Conservation (phyloP, 1,140 invertebrate species). For the Caenorhabditis tropicalis region DNA sequence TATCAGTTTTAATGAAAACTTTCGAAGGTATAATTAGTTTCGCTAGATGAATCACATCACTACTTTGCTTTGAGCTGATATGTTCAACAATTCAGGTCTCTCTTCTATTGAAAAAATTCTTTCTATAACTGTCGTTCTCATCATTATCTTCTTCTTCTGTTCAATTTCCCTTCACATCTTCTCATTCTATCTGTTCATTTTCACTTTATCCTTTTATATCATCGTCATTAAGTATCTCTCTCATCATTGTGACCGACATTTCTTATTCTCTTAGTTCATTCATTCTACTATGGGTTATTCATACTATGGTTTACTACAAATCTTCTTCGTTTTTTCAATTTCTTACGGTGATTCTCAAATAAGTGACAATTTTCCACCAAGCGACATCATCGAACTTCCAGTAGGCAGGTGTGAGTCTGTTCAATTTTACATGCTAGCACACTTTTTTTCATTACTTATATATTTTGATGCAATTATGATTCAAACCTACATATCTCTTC, state of each 20-base stretch:
- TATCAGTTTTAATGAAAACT: too few species aligned
- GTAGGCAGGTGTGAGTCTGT: slow-evolving; percentile 32
- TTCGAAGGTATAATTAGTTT: too few species aligned
- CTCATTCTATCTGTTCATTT: neutral
- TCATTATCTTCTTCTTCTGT: neutral
- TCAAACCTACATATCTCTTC: too few species aligned
- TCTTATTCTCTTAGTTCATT: neutral
- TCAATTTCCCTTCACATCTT: neutral
- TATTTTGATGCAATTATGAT: too few species aligned
- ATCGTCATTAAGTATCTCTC: neutral
- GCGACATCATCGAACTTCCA: slow-evolving; percentile 33
- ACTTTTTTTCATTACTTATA: too few species aligned
- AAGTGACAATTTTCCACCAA: neutral
- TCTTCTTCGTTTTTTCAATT: neutral
- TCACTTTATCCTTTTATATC: neutral
- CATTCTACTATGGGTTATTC: neutral
- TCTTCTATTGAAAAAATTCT: too few species aligned
- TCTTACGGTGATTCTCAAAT: neutral
- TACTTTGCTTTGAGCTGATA: too few species aligned
- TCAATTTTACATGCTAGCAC: neutral
- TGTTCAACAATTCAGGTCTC: too few species aligned
- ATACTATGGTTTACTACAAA: neutral
- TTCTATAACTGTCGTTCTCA: neutral
- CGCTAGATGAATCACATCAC: too few species aligned
- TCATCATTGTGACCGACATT: slow-evolving; percentile 14